A percentile compares a stretch with the other conserved stretches of the same genome.
These are phyloP conservation scores for Hyperoplus lanceolatus DNA, from an alignment of 2,797 vertebrate species.

Conservation along the genomic window DNA sequence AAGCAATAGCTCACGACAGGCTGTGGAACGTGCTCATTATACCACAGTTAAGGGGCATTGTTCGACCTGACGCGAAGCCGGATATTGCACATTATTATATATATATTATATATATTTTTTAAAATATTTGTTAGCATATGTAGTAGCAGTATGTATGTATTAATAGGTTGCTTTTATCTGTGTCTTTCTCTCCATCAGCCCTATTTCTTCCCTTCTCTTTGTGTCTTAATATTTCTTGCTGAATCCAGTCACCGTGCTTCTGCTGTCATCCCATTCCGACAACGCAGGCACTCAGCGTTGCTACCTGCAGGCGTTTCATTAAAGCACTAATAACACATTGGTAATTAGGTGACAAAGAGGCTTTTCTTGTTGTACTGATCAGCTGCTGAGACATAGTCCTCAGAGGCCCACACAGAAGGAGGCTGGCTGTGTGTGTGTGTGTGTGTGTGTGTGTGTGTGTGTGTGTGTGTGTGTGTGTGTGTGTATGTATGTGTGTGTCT, in stretches of 20 bases:
- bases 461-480: not conserved
- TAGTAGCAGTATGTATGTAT: too few species aligned
- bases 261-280: constrained; percentile 53
- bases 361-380: constrained; percentile 84
- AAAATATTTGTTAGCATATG: constrained; percentile 14
- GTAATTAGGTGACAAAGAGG: constrained; percentile 86
- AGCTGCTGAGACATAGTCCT: constrained; percentile 77
- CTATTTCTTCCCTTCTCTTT: constrained; percentile 21
- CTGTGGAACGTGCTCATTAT: too few species aligned
- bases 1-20: too few species aligned
- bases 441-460: not conserved
- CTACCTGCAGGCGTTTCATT: constrained; percentile 87
- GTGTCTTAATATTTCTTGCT: constrained; percentile 62
- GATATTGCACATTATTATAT: too few species aligned
- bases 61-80: too few species aligned
- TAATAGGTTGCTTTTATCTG: constrained; percentile 5
- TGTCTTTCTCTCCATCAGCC: constrained; percentile 7
- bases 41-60: too few species aligned
- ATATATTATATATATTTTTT: not conserved
- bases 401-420: constrained; percentile 62
- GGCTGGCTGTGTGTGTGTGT: constrained; percentile 35
- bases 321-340: constrained; percentile 86
- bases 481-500: too few species aligned
- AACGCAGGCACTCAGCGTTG: constrained; percentile 69
- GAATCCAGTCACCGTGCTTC: constrained; percentile 55